Conservation (phyloP, 2,113 vertebrate genomes). For the Callionymus lyra region DNA sequence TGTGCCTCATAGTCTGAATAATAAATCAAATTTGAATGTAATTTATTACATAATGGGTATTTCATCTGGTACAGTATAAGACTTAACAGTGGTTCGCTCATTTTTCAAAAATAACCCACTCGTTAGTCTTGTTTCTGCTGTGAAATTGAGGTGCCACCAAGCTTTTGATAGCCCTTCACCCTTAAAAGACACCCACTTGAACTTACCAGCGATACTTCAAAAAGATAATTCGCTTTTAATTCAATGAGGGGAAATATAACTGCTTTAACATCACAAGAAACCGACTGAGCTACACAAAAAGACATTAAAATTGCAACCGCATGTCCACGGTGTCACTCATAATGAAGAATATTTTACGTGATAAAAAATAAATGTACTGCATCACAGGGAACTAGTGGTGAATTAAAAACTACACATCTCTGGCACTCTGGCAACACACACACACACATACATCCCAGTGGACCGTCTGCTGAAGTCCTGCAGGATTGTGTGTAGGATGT, state of each 20-base stretch:
- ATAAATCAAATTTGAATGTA: no score
- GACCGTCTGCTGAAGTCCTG: no score
- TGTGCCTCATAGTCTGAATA: no score
- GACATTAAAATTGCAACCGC: slow-evolving; percentile 11
- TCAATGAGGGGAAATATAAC: slow-evolving; percentile 28
- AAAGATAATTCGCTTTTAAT: slow-evolving; percentile 21
- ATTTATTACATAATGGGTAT: no score
- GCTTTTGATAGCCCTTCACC: slow-evolving; percentile 1
- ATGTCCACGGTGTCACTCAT: slow-evolving; percentile 24
- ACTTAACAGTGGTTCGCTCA: no score
- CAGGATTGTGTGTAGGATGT: no score
- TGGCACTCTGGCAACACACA: no score
- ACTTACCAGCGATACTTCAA: slow-evolving; percentile 19
- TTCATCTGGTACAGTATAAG: no score
- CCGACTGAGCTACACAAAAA: slow-evolving; percentile 9
- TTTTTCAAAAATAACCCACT: no score
- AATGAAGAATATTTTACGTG: slow-evolving; percentile 19
- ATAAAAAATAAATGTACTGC: no score
- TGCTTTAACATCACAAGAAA: slow-evolving; percentile 22
- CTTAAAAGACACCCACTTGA: neutral
- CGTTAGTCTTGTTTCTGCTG: neutral
- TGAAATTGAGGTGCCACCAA: neutral
- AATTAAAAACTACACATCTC: no score
- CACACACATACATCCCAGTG: slow-evolving; percentile 2
- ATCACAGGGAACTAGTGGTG: no score